Evolutionary conservation across 2,797 vertebrate genomes (phyloP).

Genomic region (Tapera naevia): DNA sequence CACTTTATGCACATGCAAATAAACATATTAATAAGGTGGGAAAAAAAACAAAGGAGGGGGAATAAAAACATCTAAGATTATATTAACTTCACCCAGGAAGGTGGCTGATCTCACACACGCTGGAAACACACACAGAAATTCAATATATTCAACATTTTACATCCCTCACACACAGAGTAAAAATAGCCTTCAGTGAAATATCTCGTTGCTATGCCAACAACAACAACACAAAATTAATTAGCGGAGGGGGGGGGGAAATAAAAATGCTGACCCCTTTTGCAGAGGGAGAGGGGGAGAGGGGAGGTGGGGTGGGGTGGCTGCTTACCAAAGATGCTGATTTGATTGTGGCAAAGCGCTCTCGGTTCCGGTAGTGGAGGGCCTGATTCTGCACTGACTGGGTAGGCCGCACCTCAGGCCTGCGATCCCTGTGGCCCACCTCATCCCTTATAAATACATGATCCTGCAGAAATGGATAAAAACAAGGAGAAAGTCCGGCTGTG

Average conservation of each 20-base stretch:
- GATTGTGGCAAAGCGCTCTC: conserved; percentile 97
- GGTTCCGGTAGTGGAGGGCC: conserved; percentile 95
- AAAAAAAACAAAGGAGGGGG: not conserved
- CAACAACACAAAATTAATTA: conserved; percentile 30
- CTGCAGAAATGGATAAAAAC: conserved; percentile 87
- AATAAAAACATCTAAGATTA: not conserved
- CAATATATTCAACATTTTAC: conserved; percentile 28
- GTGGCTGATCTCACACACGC: not conserved
- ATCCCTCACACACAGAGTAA: conserved; percentile 28
- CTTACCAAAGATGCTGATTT: conserved; percentile 98
- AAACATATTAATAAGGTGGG: conserved; percentile 11
- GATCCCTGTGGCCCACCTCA: conserved; percentile 91
- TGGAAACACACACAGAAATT: not conserved
- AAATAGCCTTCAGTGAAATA: conserved; percentile 57
- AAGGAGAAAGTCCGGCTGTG: conserved; percentile 84
- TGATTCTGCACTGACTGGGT: conserved; percentile 91
- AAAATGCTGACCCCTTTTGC: conserved; percentile 60
- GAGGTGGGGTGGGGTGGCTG: conserved; percentile 68
- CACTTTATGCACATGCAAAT: conserved; percentile 29
- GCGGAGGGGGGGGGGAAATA: not conserved
- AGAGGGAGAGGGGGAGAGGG: conserved; percentile 43
- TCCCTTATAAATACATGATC: conserved; percentile 97
- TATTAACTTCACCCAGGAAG: not conserved
- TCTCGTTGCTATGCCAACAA: conserved; percentile 97
- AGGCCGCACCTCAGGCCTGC: conserved; percentile 88